A percentile compares a stretch with the other conserved stretches of the same genome.
phyloP scores from a whole-genome alignment of 2,797 vertebrate species.

The Hypotaenidia okinawae region DNA sequence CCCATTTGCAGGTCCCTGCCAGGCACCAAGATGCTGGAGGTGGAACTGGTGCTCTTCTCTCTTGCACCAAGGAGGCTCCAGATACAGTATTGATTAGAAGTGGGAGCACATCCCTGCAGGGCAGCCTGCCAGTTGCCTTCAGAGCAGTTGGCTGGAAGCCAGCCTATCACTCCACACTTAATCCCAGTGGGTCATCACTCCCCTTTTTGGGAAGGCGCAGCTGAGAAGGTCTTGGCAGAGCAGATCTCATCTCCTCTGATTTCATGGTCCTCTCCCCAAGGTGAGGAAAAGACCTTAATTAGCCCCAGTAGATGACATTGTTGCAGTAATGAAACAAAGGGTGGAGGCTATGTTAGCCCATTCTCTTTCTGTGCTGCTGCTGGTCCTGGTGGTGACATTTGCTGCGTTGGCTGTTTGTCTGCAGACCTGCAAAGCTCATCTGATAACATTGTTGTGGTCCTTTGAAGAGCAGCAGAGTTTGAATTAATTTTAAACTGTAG shows the following conservation, averaged over 20 bases:
- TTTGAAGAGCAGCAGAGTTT: not conserved
- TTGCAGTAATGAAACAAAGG: not conserved
- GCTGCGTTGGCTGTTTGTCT: not conserved
- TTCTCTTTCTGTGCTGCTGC: not conserved
- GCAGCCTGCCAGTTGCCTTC: constrained; percentile 17
- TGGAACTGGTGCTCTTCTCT: not conserved
- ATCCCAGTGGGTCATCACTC: not conserved
- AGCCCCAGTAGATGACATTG: not conserved
- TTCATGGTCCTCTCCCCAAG: not conserved
- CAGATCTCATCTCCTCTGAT: not conserved
- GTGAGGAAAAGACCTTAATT: not conserved
- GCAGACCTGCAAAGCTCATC: constrained; percentile 33
- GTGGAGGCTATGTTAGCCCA: not conserved
- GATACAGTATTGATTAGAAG: constrained; percentile 22
- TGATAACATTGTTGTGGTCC: constrained; percentile 8
- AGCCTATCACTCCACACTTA: not conserved
- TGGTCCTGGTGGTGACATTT: not conserved
- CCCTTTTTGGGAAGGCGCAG: not conserved
- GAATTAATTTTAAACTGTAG: constrained; percentile 9
- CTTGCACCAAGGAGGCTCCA: not conserved
- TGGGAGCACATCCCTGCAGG: not conserved
- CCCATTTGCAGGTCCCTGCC: not conserved
- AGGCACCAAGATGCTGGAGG: not conserved
- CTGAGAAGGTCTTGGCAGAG: not conserved
- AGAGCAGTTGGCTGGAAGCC: not conserved